Base-by-base conservation (phyloP, 2,888 invertebrate species). In the Leistus spinibarbis region DNA sequence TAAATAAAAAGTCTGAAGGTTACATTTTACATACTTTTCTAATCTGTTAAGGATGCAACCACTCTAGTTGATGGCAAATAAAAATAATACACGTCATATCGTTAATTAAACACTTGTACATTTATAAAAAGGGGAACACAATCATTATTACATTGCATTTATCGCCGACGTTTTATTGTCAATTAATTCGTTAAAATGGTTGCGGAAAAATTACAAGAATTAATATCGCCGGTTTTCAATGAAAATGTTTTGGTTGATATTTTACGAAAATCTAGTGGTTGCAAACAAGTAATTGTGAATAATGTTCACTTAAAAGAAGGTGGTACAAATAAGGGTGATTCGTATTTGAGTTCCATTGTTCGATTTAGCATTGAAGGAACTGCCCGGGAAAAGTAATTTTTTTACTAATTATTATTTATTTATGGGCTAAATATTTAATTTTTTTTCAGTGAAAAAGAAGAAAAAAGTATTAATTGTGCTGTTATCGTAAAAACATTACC, bases 401-500 rank as follows among this genome's bases (percentile, higher is more conserved):
- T 56, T 7, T 76, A 82, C 23, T 82, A 82, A 2, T 81, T 77
- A 70, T 72, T 71, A 67, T 54, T 68, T 40, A 17, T 23, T 5
- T 66, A 53, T 24, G n/a, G n/a, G n/a, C n/a, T n/a, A 56, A 16
- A 62, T 10, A 27, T 20, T 64, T 1, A 1, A 22, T 74, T 75
- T 64, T 66, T 65, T 9, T 66, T 22, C 24, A 73, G 68, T 64
- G 54, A 77, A 54, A 70, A 54, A 5, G 53, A 63, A 17, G 54
- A 76, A 24, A 68, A 79, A 76, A 72, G 77, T 22, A 24, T 79
- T 40, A 71, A 74, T 64, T 82, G 90, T 0, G 89, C 89, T 80
- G 83, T 91, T 0, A 86, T 93, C 13, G 86, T 91, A 0, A 93
- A 93, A 83, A 87, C 87, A n/a, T 87, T 93, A 78, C 93, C 93